Evolutionary conservation across 2,888 invertebrate genomes (phyloP).

Genomic region (Protophormia terraenovae): DNA sequence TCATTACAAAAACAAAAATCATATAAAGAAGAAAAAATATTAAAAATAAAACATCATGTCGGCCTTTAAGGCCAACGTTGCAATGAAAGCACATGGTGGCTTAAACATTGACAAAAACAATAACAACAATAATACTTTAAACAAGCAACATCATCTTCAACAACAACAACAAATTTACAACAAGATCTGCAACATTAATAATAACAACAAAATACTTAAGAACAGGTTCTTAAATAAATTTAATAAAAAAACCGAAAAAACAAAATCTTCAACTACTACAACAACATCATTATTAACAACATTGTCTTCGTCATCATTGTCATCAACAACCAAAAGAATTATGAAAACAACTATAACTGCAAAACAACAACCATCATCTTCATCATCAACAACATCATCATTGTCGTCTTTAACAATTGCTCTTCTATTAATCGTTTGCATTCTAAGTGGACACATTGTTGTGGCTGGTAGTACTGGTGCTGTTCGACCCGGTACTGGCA

Average conservation of each 20-base stretch:
- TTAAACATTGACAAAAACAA: conserved; percentile 50
- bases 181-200: too few species aligned
- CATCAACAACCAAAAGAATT: background rate
- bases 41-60: conserved; percentile 72
- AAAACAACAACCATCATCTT: conserved; percentile 52
- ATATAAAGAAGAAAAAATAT: conserved; percentile 32
- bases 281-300: conserved; percentile 50
- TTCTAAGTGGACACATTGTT: conserved; percentile 68
- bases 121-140: conserved; percentile 20
- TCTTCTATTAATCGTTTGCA: conserved; percentile 72
- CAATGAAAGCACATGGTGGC: conserved; percentile 66
- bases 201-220: conserved; percentile 43
- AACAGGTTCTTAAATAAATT: conserved; percentile 65
- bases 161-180: conserved; percentile 37
- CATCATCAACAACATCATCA: conserved; percentile 42
- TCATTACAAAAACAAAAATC: conserved; percentile 24
- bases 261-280: conserved; percentile 55
- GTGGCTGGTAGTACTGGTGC: conserved; percentile 73
- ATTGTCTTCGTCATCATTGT: conserved; percentile 45
- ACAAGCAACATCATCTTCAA: conserved; percentile 24
- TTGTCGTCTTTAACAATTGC: conserved; percentile 68
- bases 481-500: conserved; percentile 78
- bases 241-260: too few species aligned
- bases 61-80: conserved; percentile 78
- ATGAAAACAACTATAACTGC: conserved; percentile 48